Evolutionary conservation across 2,797 vertebrate species (phyloP), one percentile per base, ranked within the genome.

Genomic region (Schizothorax lantsangensis): DNA sequence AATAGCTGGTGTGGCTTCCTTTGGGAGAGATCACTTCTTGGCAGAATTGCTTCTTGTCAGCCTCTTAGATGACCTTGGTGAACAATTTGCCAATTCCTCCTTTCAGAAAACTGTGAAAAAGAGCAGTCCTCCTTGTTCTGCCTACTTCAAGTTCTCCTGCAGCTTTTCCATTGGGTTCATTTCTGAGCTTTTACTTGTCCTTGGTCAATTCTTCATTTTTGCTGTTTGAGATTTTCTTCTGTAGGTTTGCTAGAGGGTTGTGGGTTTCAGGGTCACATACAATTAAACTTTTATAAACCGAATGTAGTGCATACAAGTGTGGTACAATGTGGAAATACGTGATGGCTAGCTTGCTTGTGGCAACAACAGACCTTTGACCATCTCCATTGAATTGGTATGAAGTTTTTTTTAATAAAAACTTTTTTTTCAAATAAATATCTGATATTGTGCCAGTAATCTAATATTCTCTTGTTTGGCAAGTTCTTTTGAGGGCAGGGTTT

Each of bases 131-230:
- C 40, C 19, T 17, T 49, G 57, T 17, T 38, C 8, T 33, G 57
- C 30, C 26, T 33, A 33, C 72, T 84, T 84, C 72, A 38, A 66
- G 45, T 33, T 23, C 4, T 10, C 5, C 23, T 38, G 33, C 11
- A 78, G 30, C 10, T 40, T 83, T 54, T 71, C 45, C n/a, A 40
- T 2, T 54, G 33, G 33, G 68, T 82, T 19, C 1, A 73, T 72
- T 66, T 77, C 7, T 49, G 11, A 49, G 40, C 71, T n/a, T 84
- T 75, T 9, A 21, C 26, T 75, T 45, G 52, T 84, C 52, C 82
- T 62, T 47, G 40, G 40, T 45, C 59, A 64, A 12, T 6, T 77
- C 30, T 52, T 43, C 3, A 47, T 81, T 68, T 68, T n/a, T 0
- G 0, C 19, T 23, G 47, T 23, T 81, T 81, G 2, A 66, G 57